phyloP scores from a whole-genome alignment of 2,113 vertebrate species.

The Podarcis cretensis region DNA sequence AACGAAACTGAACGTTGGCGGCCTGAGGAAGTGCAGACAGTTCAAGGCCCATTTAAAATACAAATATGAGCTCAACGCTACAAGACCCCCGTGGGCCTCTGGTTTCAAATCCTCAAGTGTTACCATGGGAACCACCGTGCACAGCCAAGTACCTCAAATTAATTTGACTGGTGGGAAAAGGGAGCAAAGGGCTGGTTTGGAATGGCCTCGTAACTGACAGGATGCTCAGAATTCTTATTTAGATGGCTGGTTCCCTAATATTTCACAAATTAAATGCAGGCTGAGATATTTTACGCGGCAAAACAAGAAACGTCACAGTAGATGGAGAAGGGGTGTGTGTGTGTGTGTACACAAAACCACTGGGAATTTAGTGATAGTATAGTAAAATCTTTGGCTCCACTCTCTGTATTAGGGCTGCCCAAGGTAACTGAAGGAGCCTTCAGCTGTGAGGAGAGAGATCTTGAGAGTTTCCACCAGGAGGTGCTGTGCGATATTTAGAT shows the following conservation, averaged over 20 bases:
- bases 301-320: neutral
- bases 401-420: neutral
- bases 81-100: neutral
- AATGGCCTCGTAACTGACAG: conserved; percentile 35
- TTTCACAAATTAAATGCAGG: neutral
- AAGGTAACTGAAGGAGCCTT: neutral
- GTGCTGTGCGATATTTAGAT: accelerated
- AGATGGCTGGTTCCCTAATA: conserved; percentile 35
- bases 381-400: neutral
- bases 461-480: neutral
- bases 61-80: neutral
- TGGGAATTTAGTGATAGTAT: neutral
- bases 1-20: neutral
- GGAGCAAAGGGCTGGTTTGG: neutral
- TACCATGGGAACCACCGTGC: conserved; percentile 13
- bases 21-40: neutral
- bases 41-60: neutral
- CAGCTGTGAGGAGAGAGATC: neutral
- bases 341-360: neutral
- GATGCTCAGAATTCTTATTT: conserved; percentile 30
- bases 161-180: neutral
- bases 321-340: accelerated
- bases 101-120: conserved; percentile 24
- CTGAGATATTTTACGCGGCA: neutral
- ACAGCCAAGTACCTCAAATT: neutral